Conservation (phyloP, 2,888 invertebrate genomes). For the Drosophila diplacantha region DNA sequence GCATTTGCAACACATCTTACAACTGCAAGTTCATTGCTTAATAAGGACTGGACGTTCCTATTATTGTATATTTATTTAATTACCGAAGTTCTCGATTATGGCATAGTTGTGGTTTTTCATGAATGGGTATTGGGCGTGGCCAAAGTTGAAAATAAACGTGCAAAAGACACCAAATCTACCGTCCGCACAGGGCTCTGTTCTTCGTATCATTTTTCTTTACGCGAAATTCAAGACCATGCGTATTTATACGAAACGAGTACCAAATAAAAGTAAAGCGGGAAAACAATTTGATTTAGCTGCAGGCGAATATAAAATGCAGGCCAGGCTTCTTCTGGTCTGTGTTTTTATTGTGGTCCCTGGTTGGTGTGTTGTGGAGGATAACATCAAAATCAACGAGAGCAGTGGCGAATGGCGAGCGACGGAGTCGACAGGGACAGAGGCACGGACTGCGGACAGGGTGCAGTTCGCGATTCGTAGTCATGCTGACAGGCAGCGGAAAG, state of each 20-base stretch:
- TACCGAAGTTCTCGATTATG: too few relatives aligned
- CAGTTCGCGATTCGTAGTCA: slow-evolving; percentile 60
- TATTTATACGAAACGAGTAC: slow-evolving; percentile 1
- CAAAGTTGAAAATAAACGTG: too few relatives aligned
- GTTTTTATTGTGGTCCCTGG: slow-evolving; percentile 1
- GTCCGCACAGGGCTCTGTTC: neutral
- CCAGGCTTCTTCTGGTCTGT: neutral
- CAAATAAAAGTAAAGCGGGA: slow-evolving; percentile 46
- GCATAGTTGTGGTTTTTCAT: too few relatives aligned
- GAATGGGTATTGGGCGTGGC: too few relatives aligned
- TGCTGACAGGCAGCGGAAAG: slow-evolving; percentile 70
- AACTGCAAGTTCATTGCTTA: too few relatives aligned
- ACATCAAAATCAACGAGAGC: slow-evolving; percentile 60
- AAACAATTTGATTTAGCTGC: slow-evolving; percentile 69
- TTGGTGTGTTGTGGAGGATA: slow-evolving; percentile 33
- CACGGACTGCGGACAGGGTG: neutral
- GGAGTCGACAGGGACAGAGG: slow-evolving; percentile 18
- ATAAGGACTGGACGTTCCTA: too few relatives aligned
- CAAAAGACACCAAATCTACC: neutral
- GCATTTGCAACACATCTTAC: too few relatives aligned
- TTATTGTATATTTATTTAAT: too few relatives aligned
- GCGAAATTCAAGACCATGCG: neutral
- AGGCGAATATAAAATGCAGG: slow-evolving; percentile 66
- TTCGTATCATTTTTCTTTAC: neutral
- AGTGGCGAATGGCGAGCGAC: slow-evolving; percentile 25